These are phyloP conservation scores for Notodonta dromedarius DNA, from an alignment of 2,888 invertebrate genomes.

Conservation along the genomic window DNA sequence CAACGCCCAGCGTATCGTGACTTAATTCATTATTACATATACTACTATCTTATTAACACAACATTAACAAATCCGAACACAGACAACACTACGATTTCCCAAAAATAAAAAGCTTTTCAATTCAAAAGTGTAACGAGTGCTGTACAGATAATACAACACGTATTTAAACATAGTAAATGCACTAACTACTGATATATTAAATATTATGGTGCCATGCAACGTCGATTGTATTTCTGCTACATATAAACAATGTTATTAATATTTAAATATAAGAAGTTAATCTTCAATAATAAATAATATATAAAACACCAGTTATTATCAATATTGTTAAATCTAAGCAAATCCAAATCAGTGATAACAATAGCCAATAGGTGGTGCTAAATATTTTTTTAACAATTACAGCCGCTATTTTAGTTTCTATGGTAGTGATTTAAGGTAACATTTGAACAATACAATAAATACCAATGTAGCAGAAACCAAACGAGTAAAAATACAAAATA, in stretches of 20 bases:
- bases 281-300: not conserved
- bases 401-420: not conserved
- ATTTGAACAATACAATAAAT: not conserved
- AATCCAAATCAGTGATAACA: not conserved
- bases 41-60: constrained; percentile 7
- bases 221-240: constrained; percentile 32
- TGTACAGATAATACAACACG: constrained; percentile 39
- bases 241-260: constrained; percentile 10
- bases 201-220: constrained; percentile 34
- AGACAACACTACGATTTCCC: constrained; percentile 26
- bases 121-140: constrained; percentile 40
- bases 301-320: not conserved
- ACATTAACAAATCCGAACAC: constrained; percentile 13
- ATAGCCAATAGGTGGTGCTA: not conserved
- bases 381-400: not conserved
- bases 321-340: constrained; percentile 3
- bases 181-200: constrained; percentile 23
- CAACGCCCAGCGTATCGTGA: not conserved
- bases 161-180: constrained; percentile 11
- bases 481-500: constrained; percentile 47
- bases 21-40: not conserved
- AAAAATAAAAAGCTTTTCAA: constrained; percentile 30
- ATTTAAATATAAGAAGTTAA: not conserved
- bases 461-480: constrained; percentile 41
- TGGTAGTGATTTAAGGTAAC: not conserved